Base-by-base conservation (phyloP, 2,113 vertebrate genomes). In the Ceratotherium simum region DNA sequence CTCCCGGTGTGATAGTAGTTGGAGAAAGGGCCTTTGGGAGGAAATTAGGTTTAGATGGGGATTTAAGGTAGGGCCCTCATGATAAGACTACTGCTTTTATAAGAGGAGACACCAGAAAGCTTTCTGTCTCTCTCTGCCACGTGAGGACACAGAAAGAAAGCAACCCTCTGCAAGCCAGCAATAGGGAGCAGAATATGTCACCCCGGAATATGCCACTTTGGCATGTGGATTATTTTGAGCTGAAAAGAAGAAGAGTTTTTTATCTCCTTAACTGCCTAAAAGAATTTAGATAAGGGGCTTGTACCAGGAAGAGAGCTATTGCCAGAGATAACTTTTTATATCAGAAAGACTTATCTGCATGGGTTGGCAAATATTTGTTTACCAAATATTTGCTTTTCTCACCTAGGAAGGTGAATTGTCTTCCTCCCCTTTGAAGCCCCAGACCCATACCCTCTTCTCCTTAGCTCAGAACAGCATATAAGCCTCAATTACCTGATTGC, bases 1-100 rank as follows among this genome's bases (percentile, higher is more conserved):
- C 0, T 6, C 1, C 3, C 16, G 6, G 6, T 23, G 6, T 73
- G 25, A 58, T 31, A 8, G 1, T 23, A 78, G 14, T 48, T 58
- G 17, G 1, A 39, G 9, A 36, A 18, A 20, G 25, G 10, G 0
- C 29, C 31, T 27, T 60, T 70, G 25, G 16, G n/a, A 84, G 2
- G 6, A 69, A 58, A 93, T 46, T 58, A n/a, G 20, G 67, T 72
- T 95, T 82, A 72, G 12, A 51, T 62, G 25, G n/a, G 3, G 3
- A 27, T 17, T 42, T 48, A 8, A 73, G 5, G 20, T 75, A 27
- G 29, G 42, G 9, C 5, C 17, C 46, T 67, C 27, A 25, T 67
- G 58, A 67, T 67, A 60, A 85, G 4, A 58, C 31, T 31, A 39
- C 0, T 25, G 11, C 1, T 8, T 25, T 60, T 58, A 21, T 21